Percentiles rank a stretch among this genome's conserved stretches.
Conservation (phyloP, 2,888 invertebrate genomes). For the Leptinotarsa rubiginosa region DNA sequence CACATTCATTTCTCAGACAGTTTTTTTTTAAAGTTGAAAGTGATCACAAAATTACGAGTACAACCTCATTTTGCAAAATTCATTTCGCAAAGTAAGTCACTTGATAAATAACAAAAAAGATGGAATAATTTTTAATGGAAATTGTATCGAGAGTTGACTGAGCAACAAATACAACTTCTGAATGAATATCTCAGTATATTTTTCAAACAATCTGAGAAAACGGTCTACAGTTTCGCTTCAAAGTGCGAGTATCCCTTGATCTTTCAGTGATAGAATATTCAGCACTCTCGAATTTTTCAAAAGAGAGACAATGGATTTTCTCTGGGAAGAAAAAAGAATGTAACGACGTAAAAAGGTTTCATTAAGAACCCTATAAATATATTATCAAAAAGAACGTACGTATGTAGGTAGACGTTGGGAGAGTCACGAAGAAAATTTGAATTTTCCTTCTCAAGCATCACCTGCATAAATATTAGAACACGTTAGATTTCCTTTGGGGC, state of each 20-base stretch:
- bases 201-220: no score
- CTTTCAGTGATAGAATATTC: conserved; percentile 26
- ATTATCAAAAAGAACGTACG: conserved; percentile 42
- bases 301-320: conserved; percentile 29
- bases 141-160: no score
- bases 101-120: no score
- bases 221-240: not conserved
- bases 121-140: no score
- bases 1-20: no score
- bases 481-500: conserved; percentile 51
- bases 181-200: no score
- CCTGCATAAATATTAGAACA: conserved; percentile 51
- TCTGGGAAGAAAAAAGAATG: conserved; percentile 29
- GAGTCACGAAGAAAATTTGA: conserved; percentile 35
- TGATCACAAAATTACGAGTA: no score
- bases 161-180: no score
- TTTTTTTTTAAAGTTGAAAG: no score
- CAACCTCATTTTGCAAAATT: no score
- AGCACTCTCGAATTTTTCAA: conserved; percentile 24
- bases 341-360: conserved; percentile 38
- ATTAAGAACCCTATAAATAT: conserved; percentile 40
- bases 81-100: no score
- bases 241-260: not conserved
- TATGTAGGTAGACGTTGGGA: conserved; percentile 24
- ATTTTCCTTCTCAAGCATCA: conserved; percentile 31